These are phyloP conservation scores for Chloropsis hardwickii DNA, from an alignment of 2,113 vertebrate genomes.

Conservation along the genomic window DNA sequence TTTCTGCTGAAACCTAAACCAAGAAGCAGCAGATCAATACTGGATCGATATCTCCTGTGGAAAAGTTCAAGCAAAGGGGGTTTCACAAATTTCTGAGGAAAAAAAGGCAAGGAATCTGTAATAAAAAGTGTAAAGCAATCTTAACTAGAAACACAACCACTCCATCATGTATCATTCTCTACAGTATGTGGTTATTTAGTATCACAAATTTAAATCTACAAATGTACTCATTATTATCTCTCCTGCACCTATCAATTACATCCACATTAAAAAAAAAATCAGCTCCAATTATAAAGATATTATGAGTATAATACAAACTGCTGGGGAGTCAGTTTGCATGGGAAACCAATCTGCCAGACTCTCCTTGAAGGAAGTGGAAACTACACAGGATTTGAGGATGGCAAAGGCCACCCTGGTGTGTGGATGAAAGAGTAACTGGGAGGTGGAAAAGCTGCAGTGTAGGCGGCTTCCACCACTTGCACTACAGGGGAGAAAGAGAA, in stretches of 20 bases:
- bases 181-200: neutral
- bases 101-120: neutral
- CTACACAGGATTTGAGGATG: neutral
- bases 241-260: neutral
- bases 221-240: neutral
- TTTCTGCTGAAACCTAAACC: neutral
- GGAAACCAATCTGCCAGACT: neutral
- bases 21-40: neutral
- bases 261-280: neutral
- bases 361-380: neutral
- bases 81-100: neutral
- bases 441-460: neutral
- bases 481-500: neutral
- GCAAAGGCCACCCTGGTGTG: neutral
- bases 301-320: neutral
- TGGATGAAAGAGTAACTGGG: neutral
- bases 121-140: neutral
- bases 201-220: neutral
- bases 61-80: neutral
- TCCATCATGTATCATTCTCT: neutral
- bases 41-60: rapidly evolving
- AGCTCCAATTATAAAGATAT: neutral
- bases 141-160: neutral
- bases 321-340: neutral
- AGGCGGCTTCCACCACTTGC: neutral